Percentiles rank a stretch among this genome's conserved stretches.
Evolutionary conservation across 2,888 invertebrate genomes (phyloP).

Genomic region (Lordiphosa andalusiaca): DNA sequence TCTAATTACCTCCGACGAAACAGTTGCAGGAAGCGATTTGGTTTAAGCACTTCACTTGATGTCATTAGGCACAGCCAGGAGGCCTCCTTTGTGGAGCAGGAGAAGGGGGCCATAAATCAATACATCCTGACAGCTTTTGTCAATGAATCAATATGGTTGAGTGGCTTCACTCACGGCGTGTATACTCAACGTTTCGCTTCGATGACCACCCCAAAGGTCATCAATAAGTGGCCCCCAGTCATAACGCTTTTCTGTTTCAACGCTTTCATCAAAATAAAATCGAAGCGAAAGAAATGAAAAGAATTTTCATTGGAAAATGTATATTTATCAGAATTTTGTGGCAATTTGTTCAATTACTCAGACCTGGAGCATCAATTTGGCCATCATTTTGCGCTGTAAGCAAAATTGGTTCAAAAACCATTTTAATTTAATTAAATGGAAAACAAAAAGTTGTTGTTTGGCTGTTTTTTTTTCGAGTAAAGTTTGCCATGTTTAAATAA

Average conservation of each 20-base stretch:
- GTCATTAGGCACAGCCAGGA: constrained; percentile 48
- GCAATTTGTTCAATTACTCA: constrained; percentile 71
- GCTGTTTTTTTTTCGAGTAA: constrained; percentile 10
- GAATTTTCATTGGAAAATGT: constrained; percentile 48
- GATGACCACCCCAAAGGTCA: constrained; percentile 58
- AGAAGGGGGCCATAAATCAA: constrained; percentile 56
- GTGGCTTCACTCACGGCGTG: constrained; percentile 47
- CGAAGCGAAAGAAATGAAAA: constrained; percentile 38
- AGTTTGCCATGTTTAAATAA: constrained; percentile 58
- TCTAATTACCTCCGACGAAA: constrained; percentile 27
- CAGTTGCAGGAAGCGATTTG: constrained; percentile 55
- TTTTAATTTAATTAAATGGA: constrained; percentile 71
- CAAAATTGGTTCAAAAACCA: constrained; percentile 54
- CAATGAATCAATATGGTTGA: constrained; percentile 63
- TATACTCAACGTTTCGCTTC: constrained; percentile 59
- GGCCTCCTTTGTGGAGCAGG: constrained; percentile 30
- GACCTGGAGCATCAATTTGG: constrained; percentile 54
- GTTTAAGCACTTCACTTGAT: constrained; percentile 35
- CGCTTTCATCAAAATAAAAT: constrained; percentile 21
- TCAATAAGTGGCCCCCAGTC: constrained; percentile 58
- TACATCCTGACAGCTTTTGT: constrained; percentile 68
- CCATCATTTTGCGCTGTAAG: constrained; percentile 27
- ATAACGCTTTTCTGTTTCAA: constrained; percentile 37
- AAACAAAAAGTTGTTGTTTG: constrained; percentile 29
- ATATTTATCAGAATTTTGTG: constrained; percentile 25